A percentile compares a stretch with the other conserved stretches of the same genome.
Conservation (phyloP, 2,113 vertebrate genomes). For the Lagopus muta region DNA sequence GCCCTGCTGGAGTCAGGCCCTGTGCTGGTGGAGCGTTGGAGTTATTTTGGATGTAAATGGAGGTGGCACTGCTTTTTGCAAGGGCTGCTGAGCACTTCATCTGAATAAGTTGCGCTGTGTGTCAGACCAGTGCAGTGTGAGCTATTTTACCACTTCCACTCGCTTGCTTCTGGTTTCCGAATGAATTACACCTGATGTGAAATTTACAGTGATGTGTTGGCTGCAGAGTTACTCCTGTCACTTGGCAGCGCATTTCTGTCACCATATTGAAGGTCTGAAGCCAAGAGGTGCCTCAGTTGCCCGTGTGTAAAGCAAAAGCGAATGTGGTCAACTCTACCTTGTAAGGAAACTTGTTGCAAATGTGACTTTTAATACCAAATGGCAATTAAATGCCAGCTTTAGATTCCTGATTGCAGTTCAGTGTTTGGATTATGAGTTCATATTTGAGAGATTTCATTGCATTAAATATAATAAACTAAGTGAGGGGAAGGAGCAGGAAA, state of each 20-base stretch:
- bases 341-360: slow-evolving; percentile 68
- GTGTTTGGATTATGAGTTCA: slow-evolving; percentile 61
- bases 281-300: background rate
- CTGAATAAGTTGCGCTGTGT: background rate
- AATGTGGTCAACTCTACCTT: background rate
- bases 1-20: fast-evolving
- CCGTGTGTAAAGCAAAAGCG: background rate
- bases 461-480: slow-evolving; percentile 75
- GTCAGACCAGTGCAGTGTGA: background rate
- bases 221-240: background rate
- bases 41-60: background rate
- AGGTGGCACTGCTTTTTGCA: background rate
- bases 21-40: fast-evolving
- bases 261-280: background rate
- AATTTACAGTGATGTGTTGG: background rate
- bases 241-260: background rate
- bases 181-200: background rate
- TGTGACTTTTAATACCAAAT: slow-evolving; percentile 73
- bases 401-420: slow-evolving; percentile 71
- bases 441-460: slow-evolving; percentile 65
- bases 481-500: slow-evolving; percentile 54
- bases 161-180: slow-evolving; percentile 27
- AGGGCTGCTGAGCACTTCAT: background rate
- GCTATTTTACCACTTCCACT: background rate
- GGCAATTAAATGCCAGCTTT: slow-evolving; percentile 73